Percentiles rank a stretch among this genome's conserved stretches.
Evolutionary conservation across 2,888 invertebrate genomes (phyloP).

Genomic region (Smittia sp.): DNA sequence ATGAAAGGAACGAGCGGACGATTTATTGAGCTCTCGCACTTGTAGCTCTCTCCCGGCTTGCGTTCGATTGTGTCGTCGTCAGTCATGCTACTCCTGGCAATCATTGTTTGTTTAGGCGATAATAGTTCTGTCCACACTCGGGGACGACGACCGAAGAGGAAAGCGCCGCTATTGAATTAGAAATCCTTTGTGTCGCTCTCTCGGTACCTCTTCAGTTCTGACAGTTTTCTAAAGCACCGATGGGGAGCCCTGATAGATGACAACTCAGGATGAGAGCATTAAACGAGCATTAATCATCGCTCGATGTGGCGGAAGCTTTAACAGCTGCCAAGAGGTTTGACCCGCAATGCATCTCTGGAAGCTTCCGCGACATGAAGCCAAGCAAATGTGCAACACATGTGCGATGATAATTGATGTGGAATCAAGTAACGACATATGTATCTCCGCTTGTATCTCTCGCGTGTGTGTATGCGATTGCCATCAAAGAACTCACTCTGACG

Average conservation of each 20-base stretch:
- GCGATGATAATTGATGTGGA: not conserved
- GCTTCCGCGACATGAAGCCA: not conserved
- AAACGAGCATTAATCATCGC: not conserved
- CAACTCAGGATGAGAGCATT: not conserved
- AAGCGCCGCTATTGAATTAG: no score
- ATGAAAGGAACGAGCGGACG: not conserved
- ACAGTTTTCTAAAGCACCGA: not conserved
- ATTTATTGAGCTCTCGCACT: not conserved
- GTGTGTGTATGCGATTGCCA: no score
- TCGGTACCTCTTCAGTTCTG: not conserved
- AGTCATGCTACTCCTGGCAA: not conserved
- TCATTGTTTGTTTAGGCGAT: not conserved
- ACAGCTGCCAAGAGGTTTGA: no score
- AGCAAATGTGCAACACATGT: slow-evolving; percentile 2
- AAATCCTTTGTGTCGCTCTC: not conserved
- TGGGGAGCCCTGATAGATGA: not conserved
- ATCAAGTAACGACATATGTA: no score
- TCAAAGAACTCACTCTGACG: no score
- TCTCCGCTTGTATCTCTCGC: no score
- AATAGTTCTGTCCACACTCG: not conserved
- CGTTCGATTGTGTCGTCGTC: not conserved
- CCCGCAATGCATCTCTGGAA: not conserved
- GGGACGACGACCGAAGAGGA: no score
- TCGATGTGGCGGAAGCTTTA: not conserved
- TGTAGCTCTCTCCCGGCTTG: not conserved